phyloP scores from a whole-genome alignment of 2,888 invertebrate genomes.

The Lithodes maja region DNA sequence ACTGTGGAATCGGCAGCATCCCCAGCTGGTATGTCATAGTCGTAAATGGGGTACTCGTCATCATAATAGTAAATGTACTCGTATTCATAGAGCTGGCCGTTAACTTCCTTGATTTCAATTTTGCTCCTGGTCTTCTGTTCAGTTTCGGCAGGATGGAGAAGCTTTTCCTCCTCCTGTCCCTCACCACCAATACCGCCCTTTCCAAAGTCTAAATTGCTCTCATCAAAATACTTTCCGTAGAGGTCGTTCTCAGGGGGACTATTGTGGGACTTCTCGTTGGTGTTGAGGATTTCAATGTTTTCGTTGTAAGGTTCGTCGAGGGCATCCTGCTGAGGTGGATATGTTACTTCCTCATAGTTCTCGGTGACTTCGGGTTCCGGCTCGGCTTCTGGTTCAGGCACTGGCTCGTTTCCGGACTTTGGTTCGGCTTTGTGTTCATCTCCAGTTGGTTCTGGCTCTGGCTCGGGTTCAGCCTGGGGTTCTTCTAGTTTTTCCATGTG shows the following conservation, averaged over 20 bases:
- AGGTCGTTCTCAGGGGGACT: constrained; percentile 56
- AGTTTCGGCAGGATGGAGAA: constrained; percentile 61
- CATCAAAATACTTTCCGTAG: constrained; percentile 63
- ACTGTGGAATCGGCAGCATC: constrained; percentile 35
- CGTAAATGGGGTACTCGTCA: constrained; percentile 65
- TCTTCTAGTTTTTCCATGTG: neutral
- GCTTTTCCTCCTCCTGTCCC: constrained; percentile 45
- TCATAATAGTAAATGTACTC: constrained; percentile 71
- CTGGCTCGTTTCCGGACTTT: neutral
- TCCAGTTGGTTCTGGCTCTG: neutral
- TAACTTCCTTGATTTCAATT: constrained; percentile 70
- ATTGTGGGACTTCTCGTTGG: constrained; percentile 3
- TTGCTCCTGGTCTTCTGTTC: constrained; percentile 64
- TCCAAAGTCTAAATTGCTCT: constrained; percentile 46
- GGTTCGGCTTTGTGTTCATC: neutral
- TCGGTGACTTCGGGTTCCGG: neutral
- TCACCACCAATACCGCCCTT: neutral
- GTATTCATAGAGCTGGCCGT: constrained; percentile 70
- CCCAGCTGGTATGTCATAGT: constrained; percentile 50
- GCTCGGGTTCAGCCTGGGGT: neutral
- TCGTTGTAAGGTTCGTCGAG: neutral
- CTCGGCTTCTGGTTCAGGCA: constrained; percentile 18
- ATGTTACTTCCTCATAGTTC: neutral
- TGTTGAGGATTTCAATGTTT: constrained; percentile 45
- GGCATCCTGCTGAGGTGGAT: neutral